phyloP scores from a whole-genome alignment of 2,888 invertebrate genomes.

The Saturnia pavonia region DNA sequence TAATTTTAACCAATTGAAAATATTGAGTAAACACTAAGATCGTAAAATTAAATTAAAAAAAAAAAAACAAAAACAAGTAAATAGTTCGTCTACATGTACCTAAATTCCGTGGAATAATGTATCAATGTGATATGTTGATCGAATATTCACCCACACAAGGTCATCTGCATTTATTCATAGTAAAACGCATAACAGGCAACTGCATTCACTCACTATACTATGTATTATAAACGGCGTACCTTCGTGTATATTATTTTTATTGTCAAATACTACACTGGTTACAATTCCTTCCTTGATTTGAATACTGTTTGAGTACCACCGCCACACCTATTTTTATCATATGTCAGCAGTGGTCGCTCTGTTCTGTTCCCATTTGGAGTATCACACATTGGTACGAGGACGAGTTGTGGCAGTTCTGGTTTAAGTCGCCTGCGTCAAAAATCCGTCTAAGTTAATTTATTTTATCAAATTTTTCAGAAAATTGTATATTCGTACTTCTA shows the following conservation, averaged over 20 bases:
- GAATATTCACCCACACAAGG: slow-evolving; percentile 12
- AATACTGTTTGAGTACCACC: background rate
- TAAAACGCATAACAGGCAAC: slow-evolving; percentile 7
- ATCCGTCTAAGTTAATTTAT: too few relatives aligned
- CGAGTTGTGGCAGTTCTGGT: background rate
- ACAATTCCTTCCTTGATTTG: too few relatives aligned
- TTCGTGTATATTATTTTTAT: background rate
- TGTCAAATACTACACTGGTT: background rate
- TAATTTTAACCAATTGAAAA: background rate
- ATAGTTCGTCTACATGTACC: background rate
- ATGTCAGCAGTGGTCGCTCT: background rate
- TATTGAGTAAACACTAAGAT: background rate
- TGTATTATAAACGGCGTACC: background rate
- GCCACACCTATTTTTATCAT: background rate
- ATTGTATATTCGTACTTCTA: too few relatives aligned
- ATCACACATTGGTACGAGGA: background rate
- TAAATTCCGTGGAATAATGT: background rate
- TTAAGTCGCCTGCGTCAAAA: too few relatives aligned
- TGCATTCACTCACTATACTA: slow-evolving; percentile 10
- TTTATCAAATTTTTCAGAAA: too few relatives aligned
- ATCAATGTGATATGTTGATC: slow-evolving; percentile 7
- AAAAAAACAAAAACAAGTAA: background rate
- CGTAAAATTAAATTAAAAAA: background rate
- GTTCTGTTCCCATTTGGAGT: too few relatives aligned
- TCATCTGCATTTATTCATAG: slow-evolving; percentile 13